Base-by-base conservation (phyloP, 92 coral and sea anemone species). In the Porites divaricata region DNA sequence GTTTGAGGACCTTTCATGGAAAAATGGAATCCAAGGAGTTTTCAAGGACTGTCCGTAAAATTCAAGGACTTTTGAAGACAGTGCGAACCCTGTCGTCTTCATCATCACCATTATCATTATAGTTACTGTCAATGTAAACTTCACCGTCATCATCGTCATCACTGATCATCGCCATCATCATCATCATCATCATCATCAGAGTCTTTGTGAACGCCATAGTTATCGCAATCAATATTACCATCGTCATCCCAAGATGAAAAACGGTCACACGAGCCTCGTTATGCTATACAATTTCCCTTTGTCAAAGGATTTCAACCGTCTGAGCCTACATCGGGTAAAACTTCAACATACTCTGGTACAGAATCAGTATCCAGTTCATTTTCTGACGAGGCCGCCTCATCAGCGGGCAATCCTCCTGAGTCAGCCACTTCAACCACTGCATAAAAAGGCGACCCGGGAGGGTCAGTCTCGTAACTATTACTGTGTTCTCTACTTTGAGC, bases 381-480 rank as follows among this genome's bases (percentile, higher is more conserved):
- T 48, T 70, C 59, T 7, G 14, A 14, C 7, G 58, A 41, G 50
- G 24, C 24, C 19, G 35, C 86, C 13, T 81, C 77, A 48, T 51
- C 62, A 26, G 77, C 9, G 16, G 61, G 8, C 9, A 17, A 49
- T n/a, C 51, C 63, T 54, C 74, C 77, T 45, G 77, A 70, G 21
- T 13, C 50, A 5, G 86, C 78, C 50, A 70, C 86, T 14, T 81
- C 78, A 3, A 81, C 70, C 11, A 59, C 61, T 35, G 61, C 70
- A 71, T 81, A 81, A 25, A 81, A 12, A 26, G 86, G 78, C 2
- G 86, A 81, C 1, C n/a, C n/a, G n/a, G 63, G 15, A 45, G 86
- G 78, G 8, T 62, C 72, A 61, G 71, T 17, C 22, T 75, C 67
- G 20, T 14, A 24, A 22, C 11, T 10, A 6, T 12, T 0, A 56